A percentile compares a stretch with the other conserved stretches of the same genome.
Evolutionary conservation across 1,140 invertebrate species (phyloP).

Genomic region (Drosophila melanica): DNA sequence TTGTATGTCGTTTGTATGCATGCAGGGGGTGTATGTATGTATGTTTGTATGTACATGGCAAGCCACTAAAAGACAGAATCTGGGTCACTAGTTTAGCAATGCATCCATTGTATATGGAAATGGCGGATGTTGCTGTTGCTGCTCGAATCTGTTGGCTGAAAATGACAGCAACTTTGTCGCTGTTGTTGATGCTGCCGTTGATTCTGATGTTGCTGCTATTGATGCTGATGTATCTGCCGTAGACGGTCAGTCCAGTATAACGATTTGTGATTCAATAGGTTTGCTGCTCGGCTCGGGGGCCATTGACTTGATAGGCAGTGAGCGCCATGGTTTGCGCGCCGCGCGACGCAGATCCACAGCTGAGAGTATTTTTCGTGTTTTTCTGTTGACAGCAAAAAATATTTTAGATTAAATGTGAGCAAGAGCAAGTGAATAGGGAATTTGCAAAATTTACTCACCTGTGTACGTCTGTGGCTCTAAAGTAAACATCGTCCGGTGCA

Average conservation of each 20-base stretch:
- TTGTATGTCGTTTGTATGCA: constrained; percentile 31
- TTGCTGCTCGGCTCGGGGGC: constrained; percentile 71
- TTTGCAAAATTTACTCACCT: constrained; percentile 88
- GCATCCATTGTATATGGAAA: constrained; percentile 87
- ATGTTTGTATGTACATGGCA: constrained; percentile 75
- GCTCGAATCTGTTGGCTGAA: constrained; percentile 69
- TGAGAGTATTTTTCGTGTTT: constrained; percentile 91
- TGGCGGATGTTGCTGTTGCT: constrained; percentile 83
- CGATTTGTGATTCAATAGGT: constrained; percentile 86
- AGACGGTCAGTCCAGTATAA: constrained; percentile 89
- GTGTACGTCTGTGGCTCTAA: constrained; percentile 94
- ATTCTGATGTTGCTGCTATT: constrained; percentile 44
- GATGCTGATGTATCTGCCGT: constrained; percentile 56
- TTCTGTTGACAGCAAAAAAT: constrained; percentile 86
- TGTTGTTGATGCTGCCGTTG: constrained; percentile 64
- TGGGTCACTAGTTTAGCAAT: constrained; percentile 85
- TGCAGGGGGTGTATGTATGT: constrained; percentile 40
- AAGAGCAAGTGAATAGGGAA: background rate
- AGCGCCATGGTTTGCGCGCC: constrained; percentile 95
- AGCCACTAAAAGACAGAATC: constrained; percentile 65
- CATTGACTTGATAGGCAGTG: constrained; percentile 84
- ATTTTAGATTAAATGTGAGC: background rate
- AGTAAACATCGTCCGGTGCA: constrained; percentile 98
- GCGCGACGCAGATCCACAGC: constrained; percentile 92
- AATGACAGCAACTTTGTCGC: constrained; percentile 70